These are phyloP conservation scores for Melanotaenia trifasciata DNA, from an alignment of 2,797 vertebrate species.

Conservation along the genomic window DNA sequence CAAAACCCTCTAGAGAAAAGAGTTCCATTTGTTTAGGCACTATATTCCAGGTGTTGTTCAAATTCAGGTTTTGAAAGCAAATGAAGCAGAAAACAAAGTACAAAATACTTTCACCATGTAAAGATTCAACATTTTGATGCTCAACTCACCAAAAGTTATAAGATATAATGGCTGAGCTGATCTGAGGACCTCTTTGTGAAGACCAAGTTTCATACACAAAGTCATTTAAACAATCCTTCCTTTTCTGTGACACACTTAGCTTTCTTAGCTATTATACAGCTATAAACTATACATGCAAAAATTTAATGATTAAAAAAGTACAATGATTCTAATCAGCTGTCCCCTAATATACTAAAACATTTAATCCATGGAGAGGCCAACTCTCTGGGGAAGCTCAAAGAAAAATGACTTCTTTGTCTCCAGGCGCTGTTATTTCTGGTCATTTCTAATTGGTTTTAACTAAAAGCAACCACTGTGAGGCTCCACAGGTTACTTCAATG, in stretches of 20 bases:
- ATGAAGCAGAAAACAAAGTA: neutral
- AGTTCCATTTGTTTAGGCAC: conserved; percentile 6
- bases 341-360: conserved; percentile 89
- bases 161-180: conserved; percentile 44
- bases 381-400: conserved; percentile 85
- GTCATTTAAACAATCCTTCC: conserved; percentile 80
- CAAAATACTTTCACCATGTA: neutral
- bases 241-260: conserved; percentile 85
- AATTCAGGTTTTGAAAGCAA: conserved; percentile 5
- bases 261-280: conserved; percentile 76
- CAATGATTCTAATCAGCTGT: conserved; percentile 88
- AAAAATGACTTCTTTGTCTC: conserved; percentile 90
- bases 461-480: conserved; percentile 86
- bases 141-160: conserved; percentile 52
- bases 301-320: conserved; percentile 87
- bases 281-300: conserved; percentile 84
- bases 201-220: conserved; percentile 80
- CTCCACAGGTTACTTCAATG: conserved; percentile 86
- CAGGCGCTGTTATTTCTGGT: conserved; percentile 90
- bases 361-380: conserved; percentile 87
- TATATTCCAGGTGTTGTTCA: conserved; percentile 1
- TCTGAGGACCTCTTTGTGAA: conserved; percentile 55
- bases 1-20: conserved; percentile 15
- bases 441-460: conserved; percentile 92
- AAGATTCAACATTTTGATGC: conserved; percentile 19